These are phyloP conservation scores for Tachystola acroxantha DNA, from an alignment of 2,888 invertebrate genomes.

Conservation along the genomic window DNA sequence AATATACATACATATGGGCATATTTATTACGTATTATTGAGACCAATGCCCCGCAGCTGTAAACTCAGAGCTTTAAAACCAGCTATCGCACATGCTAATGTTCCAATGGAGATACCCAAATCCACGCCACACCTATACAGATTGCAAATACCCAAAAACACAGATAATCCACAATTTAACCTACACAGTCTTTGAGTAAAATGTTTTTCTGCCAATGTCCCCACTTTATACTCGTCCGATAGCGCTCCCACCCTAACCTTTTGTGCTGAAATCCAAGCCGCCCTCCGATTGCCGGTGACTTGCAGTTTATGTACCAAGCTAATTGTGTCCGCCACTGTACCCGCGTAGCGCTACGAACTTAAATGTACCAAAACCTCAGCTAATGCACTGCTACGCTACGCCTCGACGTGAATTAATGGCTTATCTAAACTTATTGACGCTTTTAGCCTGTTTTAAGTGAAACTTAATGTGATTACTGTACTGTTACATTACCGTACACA, in stretches of 20 bases:
- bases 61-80: too few species aligned
- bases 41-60: too few species aligned
- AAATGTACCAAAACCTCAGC: slow-evolving; percentile 32
- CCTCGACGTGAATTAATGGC: slow-evolving; percentile 25
- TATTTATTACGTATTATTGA: too few species aligned
- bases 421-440: slow-evolving; percentile 23
- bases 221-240: slow-evolving; percentile 44
- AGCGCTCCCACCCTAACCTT: slow-evolving; percentile 41
- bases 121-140: not conserved
- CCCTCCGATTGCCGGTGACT: slow-evolving; percentile 66
- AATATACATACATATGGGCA: too few species aligned
- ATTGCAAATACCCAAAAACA: not conserved
- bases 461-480: slow-evolving; percentile 23
- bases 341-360: slow-evolving; percentile 37
- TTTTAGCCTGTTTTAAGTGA: slow-evolving; percentile 12
- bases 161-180: not conserved
- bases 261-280: slow-evolving; percentile 63
- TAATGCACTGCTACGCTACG: slow-evolving; percentile 35
- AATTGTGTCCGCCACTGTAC: slow-evolving; percentile 50
- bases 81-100: not conserved
- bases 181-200: slow-evolving; percentile 12
- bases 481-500: too few species aligned
- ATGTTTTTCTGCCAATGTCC: slow-evolving; percentile 37
- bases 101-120: not conserved
- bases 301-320: slow-evolving; percentile 59